Evolutionary conservation across 2,888 invertebrate genomes (phyloP), one percentile per base, ranked within the genome.

Genomic region (Masnerella sp.): DNA sequence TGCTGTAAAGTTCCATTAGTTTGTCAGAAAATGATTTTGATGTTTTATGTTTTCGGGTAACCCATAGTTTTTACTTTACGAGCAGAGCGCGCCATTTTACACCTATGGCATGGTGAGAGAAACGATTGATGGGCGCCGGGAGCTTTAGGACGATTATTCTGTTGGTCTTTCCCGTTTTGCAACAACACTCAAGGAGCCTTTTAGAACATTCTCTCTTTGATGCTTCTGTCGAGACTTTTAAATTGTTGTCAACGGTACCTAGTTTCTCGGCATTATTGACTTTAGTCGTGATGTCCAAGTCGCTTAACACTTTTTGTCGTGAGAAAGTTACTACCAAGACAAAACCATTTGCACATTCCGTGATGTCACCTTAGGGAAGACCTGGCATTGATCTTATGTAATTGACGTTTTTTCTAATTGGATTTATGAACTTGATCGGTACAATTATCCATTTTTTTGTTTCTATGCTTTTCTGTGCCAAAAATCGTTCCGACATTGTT

Each of bases 131-230:
- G 30, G 30, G 30, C 28, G 30, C 15, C 30, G 25, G 30, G 30
- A 45, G 45, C 45, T 15, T 45, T 45, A 15, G 45, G 45, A 30
- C 45, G 45, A 45, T 45, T 45, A 45, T 45, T 45, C 30, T 30
- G 45, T 15, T 30, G 17, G 45, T 30, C 45, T 45, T 45, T 30
- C 45, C 14, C 14, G 43, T 43, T 25, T 45, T 30, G 8, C 28
- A 45, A 45, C 30, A 45, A 45, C 30, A 28, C 3, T 45, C 22
- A 43, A 30, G 30, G 20, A 45, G 30, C 45, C 45, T 43, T 43
- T 43, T 14, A 25, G 11, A 42, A 42, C 22, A 43, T 43, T 43
- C 25, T 43, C 43, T 14, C 22, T 14, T 14, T 14, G 43, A 43
- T 25, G 25, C 1, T 43, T 22, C 25, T 43, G 43, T 43, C 14